Base-by-base conservation (phyloP, 35 echinoderm and acorn worm genomes). In the Patiria miniata region DNA sequence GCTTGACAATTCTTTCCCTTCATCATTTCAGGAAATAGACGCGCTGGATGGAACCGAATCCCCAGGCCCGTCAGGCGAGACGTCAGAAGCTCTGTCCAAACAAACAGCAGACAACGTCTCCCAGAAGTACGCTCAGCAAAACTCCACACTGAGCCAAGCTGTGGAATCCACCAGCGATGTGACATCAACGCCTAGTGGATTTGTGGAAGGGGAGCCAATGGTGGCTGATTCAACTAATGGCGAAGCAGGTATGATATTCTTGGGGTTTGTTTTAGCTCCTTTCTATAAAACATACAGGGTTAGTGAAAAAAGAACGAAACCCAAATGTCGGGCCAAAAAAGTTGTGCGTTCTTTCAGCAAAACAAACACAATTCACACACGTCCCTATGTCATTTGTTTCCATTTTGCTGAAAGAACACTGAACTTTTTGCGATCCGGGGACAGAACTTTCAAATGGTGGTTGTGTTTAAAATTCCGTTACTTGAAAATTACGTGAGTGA, bases 1-100 rank as follows among this genome's bases (percentile, higher is more conserved):
- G n/a, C n/a, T n/a, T n/a, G n/a, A n/a, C n/a, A n/a, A n/a, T 47
- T 47, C 29, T 73, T 69, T 36, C 34, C 15, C 6, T 73, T 23
- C 29, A 2, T 73, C 17, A 8, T n/a, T 81, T 5, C 8, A 87
- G 85, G 85, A 87, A 78, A 87, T 87, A 50, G 85, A 87, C 76
- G 85, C 85, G 7, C 44, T 87, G 16, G 85, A 87, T 53, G 85
- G 61, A 5, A 26, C 36, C 1, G 77, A 77, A 23, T 77, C 85
- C 37, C 85, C 85, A 19, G 77, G n/a, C 26, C 39, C 39, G 7
- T 76, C 36, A 40, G 77, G 42, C 37, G 61, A 78, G 65, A 87
- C 65, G 42, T 68, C 68, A 18, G 65, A 73, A 73, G 65, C 65
- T 23, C 26, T 73, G 65, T 34, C 21, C 8, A 73, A 73, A 73